phyloP scores from a whole-genome alignment of 2,113 vertebrate genomes.

The Turnix velox region DNA sequence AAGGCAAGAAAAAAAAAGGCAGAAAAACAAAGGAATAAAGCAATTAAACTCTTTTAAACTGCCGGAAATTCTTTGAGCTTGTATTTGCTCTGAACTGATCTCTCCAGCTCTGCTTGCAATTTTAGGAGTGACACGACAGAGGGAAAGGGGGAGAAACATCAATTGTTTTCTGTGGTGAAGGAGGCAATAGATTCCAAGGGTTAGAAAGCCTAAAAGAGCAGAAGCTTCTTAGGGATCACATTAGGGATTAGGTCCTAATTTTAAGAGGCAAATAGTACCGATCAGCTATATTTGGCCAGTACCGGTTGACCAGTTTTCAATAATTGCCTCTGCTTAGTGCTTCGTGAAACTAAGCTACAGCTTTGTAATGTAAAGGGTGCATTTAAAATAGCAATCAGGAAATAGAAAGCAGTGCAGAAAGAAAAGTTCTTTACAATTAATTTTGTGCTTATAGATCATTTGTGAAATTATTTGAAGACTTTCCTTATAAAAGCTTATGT shows the following conservation, averaged over 20 bases:
- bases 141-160: not conserved
- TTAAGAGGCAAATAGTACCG: not conserved
- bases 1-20: not conserved
- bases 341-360: not conserved
- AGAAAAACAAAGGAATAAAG: constrained; percentile 3
- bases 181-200: not conserved
- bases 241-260: not conserved
- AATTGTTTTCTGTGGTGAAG: not conserved
- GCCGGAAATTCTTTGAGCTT: not conserved
- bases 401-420: not conserved
- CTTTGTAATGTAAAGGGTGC: not conserved
- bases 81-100: not conserved
- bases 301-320: constrained; percentile 30
- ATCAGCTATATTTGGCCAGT: constrained; percentile 44
- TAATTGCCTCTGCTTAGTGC: not conserved
- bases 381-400: not conserved
- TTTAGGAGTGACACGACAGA: not conserved
- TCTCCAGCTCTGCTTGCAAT: not conserved
- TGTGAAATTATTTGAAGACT: not conserved
- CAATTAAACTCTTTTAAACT: not conserved
- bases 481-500: not conserved
- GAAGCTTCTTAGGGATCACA: not conserved
- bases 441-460: not conserved
- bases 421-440: not conserved
- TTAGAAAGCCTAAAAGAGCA: not conserved